Evolutionary conservation across 2,113 vertebrate genomes (phyloP).

Genomic region (Nibea albiflora): DNA sequence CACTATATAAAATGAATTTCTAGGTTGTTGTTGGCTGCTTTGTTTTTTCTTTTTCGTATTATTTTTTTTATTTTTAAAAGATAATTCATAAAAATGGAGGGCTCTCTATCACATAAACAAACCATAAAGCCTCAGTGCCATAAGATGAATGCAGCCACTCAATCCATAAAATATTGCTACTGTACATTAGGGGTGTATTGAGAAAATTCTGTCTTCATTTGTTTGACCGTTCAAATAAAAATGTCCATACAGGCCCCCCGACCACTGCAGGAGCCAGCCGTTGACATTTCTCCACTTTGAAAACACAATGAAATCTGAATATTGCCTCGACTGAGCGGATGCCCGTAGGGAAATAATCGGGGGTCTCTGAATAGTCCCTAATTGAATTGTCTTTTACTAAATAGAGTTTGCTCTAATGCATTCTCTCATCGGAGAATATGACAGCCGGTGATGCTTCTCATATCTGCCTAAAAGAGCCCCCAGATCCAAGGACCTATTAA

Average conservation of each 20-base stretch:
- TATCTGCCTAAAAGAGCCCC: constrained; percentile 87
- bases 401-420: constrained; percentile 92
- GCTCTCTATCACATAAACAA: constrained; percentile 14
- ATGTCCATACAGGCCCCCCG: constrained; percentile 77
- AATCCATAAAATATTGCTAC: constrained; percentile 75
- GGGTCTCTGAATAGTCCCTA: constrained; percentile 88
- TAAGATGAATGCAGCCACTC: constrained; percentile 70
- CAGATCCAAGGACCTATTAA: constrained; percentile 86
- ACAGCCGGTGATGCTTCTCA: constrained; percentile 87
- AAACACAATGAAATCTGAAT: constrained; percentile 89
- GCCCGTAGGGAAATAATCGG: constrained; percentile 86
- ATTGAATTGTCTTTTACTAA: constrained; percentile 95
- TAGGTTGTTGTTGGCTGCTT: background rate
- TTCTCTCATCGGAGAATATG: constrained; percentile 90
- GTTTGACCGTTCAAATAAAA: constrained; percentile 79
- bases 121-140: constrained; percentile 45
- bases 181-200: constrained; percentile 76
- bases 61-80: constrained; percentile 7
- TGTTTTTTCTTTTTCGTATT: background rate
- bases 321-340: constrained; percentile 80
- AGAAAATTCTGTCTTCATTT: constrained; percentile 82
- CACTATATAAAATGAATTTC: background rate
- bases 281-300: constrained; percentile 85
- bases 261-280: constrained; percentile 74
- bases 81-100: constrained; percentile 22